Conservation (phyloP, 64 coral and sea anemone genomes). For the Montipora sp. region DNA sequence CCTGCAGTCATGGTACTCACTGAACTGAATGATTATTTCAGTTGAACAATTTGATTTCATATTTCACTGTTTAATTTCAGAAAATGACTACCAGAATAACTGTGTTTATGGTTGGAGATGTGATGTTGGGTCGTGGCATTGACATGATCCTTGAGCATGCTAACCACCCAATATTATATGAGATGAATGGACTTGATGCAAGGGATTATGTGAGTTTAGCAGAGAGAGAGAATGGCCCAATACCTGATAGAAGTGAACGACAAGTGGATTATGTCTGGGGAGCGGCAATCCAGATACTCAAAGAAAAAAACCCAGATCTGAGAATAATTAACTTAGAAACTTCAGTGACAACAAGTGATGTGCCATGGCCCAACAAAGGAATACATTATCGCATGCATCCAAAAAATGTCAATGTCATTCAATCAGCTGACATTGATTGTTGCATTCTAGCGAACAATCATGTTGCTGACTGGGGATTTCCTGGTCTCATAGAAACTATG, state of each 20-base stretch:
- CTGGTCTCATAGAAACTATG: conserved; percentile 76
- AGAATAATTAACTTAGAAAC: conserved; percentile 95
- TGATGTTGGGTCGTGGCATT: conserved; percentile 91
- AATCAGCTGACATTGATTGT: conserved; percentile 78
- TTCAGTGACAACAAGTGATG: conserved; percentile 72
- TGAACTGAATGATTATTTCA: no score
- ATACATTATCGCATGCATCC: conserved; percentile 94
- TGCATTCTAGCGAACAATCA: conserved; percentile 90
- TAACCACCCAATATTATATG: conserved; percentile 80
- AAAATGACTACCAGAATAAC: conserved; percentile 23
- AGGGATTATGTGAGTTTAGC: conserved; percentile 83
- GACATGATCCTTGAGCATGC: conserved; percentile 85
- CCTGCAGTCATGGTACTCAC: no score
- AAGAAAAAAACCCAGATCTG: conserved; percentile 76
- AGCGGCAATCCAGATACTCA: conserved; percentile 73
- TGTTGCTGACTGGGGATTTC: conserved; percentile 88
- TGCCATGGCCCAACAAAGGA: conserved; percentile 87
- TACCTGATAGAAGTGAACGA: conserved; percentile 67
- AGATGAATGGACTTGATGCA: conserved; percentile 86
- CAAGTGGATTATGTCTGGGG: conserved; percentile 85
- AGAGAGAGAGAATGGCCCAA: conserved; percentile 70
- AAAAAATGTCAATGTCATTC: conserved; percentile 84
- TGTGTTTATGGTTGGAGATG: conserved; percentile 90
- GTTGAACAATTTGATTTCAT: not conserved
- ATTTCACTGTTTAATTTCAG: conserved; percentile 9